A percentile compares a stretch with the other conserved stretches of the same genome.
Conservation (phyloP, 1,140 invertebrate species). For the Agrilus planipennis region DNA sequence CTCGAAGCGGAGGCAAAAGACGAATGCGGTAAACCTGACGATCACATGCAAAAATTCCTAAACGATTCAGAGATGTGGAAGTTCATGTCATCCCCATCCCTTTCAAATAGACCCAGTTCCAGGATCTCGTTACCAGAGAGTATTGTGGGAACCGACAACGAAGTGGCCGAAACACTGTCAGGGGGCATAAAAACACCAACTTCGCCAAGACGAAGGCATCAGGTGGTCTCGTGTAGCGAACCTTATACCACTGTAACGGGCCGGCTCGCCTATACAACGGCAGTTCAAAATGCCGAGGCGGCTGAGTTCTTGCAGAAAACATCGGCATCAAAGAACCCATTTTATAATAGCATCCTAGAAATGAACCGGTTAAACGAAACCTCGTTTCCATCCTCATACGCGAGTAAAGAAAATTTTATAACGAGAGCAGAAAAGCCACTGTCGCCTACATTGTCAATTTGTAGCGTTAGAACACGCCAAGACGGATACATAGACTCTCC, state of each 20-base stretch:
- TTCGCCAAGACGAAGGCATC: slow-evolving; percentile 41
- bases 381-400: slow-evolving; percentile 38
- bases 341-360: slow-evolving; percentile 30
- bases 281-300: slow-evolving; percentile 45
- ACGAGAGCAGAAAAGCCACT: slow-evolving; percentile 39
- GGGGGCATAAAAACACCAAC: slow-evolving; percentile 34
- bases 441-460: slow-evolving; percentile 48
- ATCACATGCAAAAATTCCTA: slow-evolving; percentile 52
- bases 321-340: slow-evolving; percentile 29
- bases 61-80: slow-evolving; percentile 58
- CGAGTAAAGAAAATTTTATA: slow-evolving; percentile 38
- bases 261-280: slow-evolving; percentile 44
- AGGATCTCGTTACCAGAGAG: slow-evolving; percentile 42
- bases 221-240: slow-evolving; percentile 39
- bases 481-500: slow-evolving; percentile 46
- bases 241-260: slow-evolving; percentile 46
- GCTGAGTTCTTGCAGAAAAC: slow-evolving; percentile 25
- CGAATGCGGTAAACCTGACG: slow-evolving; percentile 27
- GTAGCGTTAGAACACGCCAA: slow-evolving; percentile 50
- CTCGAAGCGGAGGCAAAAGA: slow-evolving; percentile 53
- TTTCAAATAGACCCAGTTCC: slow-evolving; percentile 43
- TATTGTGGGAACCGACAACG: slow-evolving; percentile 38
- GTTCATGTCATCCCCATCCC: slow-evolving; percentile 34
- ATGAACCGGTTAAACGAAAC: slow-evolving; percentile 38
- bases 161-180: slow-evolving; percentile 40